Base-by-base conservation (phyloP, 2,888 invertebrate species). In the Phytoseiulus persimilis region DNA sequence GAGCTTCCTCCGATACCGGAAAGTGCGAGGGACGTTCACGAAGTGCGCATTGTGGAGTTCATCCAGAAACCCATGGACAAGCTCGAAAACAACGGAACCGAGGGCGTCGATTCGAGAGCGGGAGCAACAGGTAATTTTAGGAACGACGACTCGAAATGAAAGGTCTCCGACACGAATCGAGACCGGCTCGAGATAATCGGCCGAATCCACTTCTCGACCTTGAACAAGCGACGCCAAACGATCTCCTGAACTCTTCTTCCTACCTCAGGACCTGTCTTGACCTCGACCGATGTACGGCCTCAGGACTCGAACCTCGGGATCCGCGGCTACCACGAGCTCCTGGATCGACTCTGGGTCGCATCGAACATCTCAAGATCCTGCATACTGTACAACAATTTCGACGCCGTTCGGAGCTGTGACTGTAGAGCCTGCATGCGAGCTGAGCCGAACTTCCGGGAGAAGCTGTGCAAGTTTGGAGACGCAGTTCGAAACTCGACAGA, bases 301-400 rank as follows among this genome's bases (percentile, higher is more conserved):
- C n/a, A 87, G 18, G 33, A 87, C 31, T 32, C 87, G 5, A 87
- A 87, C 31, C 87, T 87, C n/a, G 87, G 33, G 5, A 31, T 87
- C n/a, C 33, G 32, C 5, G 32, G 87, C n/a, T 87, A 87, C 32
- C 33, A 87, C 32, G 39, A 32, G 33, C 32, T 87, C n/a, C 33
- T 87, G 6, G 87, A 87, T n/a, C 32, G 31, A n/a, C 33, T 87
- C 32, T 87, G 32, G 33, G 18, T 45, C n/a, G 32, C 31, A 83
- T 32, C 33, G 31, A 83, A 83, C 31, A 83, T 83, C 28, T 83
- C 83, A 18, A 11, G 83, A 28, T 83, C 83, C 83, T 83, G 83
- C 33, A 83, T 83, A 31, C 83, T 83, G 83, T 83, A 83, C 83
- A 87, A 87, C 87, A 87, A 87, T 45, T 87, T 87, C 87, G 87